phyloP scores from a whole-genome alignment of 2,888 invertebrate species.

The Sinhomidia bicolor region DNA sequence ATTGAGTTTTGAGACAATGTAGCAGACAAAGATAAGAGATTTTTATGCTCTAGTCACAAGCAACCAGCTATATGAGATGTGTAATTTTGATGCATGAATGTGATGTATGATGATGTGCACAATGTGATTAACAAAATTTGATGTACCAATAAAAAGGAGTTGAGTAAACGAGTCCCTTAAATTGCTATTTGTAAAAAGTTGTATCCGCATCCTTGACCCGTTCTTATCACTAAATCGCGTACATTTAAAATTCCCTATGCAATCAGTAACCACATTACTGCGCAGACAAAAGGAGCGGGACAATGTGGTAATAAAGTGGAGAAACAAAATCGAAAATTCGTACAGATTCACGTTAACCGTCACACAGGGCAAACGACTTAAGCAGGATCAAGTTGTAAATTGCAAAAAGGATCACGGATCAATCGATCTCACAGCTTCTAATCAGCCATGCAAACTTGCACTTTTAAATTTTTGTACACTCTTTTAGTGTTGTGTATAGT shows the following conservation, averaged over 20 bases:
- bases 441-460: background rate
- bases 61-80: background rate
- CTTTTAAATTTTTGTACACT: background rate
- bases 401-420: background rate
- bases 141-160: constrained; percentile 11
- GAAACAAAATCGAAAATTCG: constrained; percentile 41
- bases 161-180: constrained; percentile 20
- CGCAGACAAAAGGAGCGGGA: background rate
- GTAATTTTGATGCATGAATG: background rate
- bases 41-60: background rate
- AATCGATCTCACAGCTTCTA: background rate
- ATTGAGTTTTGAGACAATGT: constrained; percentile 10
- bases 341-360: background rate
- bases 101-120: background rate
- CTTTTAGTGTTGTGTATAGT: background rate
- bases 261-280: background rate
- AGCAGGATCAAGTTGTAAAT: background rate
- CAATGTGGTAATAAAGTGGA: constrained; percentile 23
- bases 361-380: background rate
- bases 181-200: background rate
- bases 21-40: background rate
- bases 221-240: constrained; percentile 1
- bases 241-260: background rate
- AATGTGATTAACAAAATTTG: background rate
- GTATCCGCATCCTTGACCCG: constrained; percentile 64